Evolutionary conservation across 2,113 vertebrate species (phyloP).

Genomic region (Prochilodus magdalenae): DNA sequence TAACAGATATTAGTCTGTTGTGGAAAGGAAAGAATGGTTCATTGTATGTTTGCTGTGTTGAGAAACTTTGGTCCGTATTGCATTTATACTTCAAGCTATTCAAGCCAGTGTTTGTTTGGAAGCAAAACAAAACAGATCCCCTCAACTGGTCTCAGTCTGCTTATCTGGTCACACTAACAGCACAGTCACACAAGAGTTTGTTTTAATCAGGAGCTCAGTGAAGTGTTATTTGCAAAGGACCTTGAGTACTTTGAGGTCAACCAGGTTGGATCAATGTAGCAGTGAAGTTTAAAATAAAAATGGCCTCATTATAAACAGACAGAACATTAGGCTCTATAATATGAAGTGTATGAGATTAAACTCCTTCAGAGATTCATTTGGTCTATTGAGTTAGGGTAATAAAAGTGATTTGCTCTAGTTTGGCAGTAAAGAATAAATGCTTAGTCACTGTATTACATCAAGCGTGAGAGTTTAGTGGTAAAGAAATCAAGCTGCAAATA

Average conservation of each 20-base stretch:
- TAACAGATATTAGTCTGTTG: too few relatives aligned
- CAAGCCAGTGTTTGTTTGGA: too few relatives aligned
- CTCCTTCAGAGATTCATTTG: background rate
- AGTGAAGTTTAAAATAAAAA: background rate
- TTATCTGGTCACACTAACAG: too few relatives aligned
- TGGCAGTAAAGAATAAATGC: background rate
- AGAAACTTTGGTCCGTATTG: too few relatives aligned
- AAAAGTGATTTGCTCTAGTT: constrained; percentile 10
- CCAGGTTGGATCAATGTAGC: background rate
- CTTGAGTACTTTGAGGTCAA: constrained; percentile 5
- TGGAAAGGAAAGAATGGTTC: too few relatives aligned
- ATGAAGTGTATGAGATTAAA: background rate
- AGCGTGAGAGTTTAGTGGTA: background rate
- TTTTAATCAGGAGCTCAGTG: constrained; percentile 13
- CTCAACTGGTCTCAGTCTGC: too few relatives aligned
- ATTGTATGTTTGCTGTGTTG: too few relatives aligned
- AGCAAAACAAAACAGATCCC: too few relatives aligned
- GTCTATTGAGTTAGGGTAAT: background rate
- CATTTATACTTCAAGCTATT: too few relatives aligned
- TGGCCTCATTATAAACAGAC: background rate
- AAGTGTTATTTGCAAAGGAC: constrained; percentile 29
- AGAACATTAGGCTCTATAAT: background rate
- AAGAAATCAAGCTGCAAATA: background rate
- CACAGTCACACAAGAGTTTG: too few relatives aligned
- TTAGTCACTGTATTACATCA: background rate